phyloP scores from a whole-genome alignment of 2,113 vertebrate species.

The Carassius carassius region DNA sequence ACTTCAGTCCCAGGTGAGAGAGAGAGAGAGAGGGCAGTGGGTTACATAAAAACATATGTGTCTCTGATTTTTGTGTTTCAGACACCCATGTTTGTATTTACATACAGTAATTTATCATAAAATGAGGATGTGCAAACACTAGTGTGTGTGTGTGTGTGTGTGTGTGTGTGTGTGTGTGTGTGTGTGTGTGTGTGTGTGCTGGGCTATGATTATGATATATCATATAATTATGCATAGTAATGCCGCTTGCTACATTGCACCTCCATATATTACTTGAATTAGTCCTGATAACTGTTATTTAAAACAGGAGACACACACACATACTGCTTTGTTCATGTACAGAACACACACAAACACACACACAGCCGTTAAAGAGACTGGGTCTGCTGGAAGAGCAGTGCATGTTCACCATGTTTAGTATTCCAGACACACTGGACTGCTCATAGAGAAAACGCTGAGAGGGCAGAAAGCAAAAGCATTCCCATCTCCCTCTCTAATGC shows the following conservation, averaged over 20 bases:
- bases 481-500: constrained; percentile 1
- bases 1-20: constrained; percentile 92
- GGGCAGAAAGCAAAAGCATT: constrained; percentile 43
- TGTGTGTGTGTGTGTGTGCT: not conserved
- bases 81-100: constrained; percentile 10
- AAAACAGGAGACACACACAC: not conserved
- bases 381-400: constrained; percentile 5
- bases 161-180: not conserved
- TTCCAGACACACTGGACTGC: constrained; percentile 42
- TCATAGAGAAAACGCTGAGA: constrained; percentile 43
- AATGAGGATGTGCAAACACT: constrained; percentile 43
- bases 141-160: not conserved
- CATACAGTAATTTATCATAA: constrained; percentile 34
- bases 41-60: too few species aligned
- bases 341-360: constrained; percentile 23
- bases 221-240: constrained; percentile 39
- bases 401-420: constrained; percentile 48
- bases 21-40: too few species aligned
- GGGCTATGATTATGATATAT: constrained; percentile 35
- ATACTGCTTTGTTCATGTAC: not conserved
- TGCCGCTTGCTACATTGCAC: constrained; percentile 22
- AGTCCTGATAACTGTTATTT: constrained; percentile 39
- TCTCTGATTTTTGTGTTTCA: not conserved
- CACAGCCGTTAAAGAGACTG: too few species aligned
- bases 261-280: constrained; percentile 49